phyloP scores from a whole-genome alignment of 2,113 vertebrate genomes.

The Varanus salvator region DNA sequence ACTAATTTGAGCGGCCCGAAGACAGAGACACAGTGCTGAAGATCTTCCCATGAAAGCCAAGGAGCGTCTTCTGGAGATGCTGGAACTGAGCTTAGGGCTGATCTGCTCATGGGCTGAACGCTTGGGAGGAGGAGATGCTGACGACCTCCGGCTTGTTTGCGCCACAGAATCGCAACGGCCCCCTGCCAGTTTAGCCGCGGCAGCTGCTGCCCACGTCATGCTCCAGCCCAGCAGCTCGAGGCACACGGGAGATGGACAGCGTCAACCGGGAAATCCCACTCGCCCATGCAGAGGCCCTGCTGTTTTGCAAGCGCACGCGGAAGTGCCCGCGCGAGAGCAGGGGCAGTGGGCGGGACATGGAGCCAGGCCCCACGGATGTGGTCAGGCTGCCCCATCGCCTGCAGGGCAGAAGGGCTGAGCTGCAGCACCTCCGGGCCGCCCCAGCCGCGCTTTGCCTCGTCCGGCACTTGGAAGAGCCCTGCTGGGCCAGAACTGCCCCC shows the following conservation, averaged over 20 bases:
- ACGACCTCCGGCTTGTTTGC: background rate
- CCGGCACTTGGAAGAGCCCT: too few relatives aligned
- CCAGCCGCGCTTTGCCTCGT: background rate
- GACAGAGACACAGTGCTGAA: too few relatives aligned
- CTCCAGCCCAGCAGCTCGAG: background rate
- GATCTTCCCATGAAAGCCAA: too few relatives aligned
- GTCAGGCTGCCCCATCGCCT: conserved; percentile 44
- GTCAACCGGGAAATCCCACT: conserved; percentile 44
- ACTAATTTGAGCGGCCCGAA: too few relatives aligned
- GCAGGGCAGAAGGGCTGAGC: too few relatives aligned
- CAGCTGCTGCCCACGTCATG: background rate
- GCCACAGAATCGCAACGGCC: too few relatives aligned
- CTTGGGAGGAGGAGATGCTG: background rate
- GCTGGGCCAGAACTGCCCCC: too few relatives aligned
- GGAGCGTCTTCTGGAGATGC: too few relatives aligned
- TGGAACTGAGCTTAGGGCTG: too few relatives aligned
- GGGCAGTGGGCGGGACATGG: background rate
- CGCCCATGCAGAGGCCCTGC: background rate
- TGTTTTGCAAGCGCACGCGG: conserved; percentile 21
- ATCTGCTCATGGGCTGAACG: background rate
- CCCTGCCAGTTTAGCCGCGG: background rate
- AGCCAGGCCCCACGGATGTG: conserved; percentile 59
- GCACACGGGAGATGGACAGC: background rate
- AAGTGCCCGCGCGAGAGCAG: conserved; percentile 39
- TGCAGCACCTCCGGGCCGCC: background rate